Evolutionary conservation across 23 tunicate genomes (phyloP).

Genomic region (Styela plicata): DNA sequence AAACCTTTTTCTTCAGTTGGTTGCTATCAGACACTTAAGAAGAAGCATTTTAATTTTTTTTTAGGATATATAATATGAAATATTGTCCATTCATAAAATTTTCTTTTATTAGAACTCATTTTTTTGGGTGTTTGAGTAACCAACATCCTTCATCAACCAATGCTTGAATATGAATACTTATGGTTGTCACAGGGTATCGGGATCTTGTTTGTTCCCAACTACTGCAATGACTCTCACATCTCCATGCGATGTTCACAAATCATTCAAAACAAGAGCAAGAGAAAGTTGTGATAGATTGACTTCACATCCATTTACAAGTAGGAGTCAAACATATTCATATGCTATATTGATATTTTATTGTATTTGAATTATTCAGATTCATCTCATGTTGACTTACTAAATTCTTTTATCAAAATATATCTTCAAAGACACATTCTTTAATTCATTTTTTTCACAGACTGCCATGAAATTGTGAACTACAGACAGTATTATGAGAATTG

Average conservation of each 20-base stretch:
- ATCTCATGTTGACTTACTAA: background rate
- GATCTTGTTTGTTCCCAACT: constrained; percentile 69
- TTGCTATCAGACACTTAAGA: no score
- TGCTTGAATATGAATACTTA: background rate
- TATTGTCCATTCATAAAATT: no score
- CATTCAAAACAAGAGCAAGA: constrained; percentile 65
- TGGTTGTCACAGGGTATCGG: constrained; percentile 56
- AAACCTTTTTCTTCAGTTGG: no score
- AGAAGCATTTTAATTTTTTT: no score
- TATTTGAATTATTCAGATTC: no score
- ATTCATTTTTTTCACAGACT: constrained; percentile 31
- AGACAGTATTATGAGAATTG: constrained; percentile 66
- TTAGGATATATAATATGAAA: no score
- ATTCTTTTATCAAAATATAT: background rate
- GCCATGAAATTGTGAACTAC: constrained; percentile 95
- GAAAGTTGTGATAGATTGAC: constrained; percentile 92
- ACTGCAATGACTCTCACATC: constrained; percentile 63
- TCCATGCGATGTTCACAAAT: constrained; percentile 78
- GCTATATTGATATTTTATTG: background rate
- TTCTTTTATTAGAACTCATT: no score
- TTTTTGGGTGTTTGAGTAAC: no score
- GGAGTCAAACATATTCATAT: background rate
- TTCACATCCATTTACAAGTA: constrained; percentile 95
- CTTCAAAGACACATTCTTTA: background rate
- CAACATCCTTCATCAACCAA: no score